phyloP scores from a whole-genome alignment of 2,113 vertebrate species.

The Saguinus midas region DNA sequence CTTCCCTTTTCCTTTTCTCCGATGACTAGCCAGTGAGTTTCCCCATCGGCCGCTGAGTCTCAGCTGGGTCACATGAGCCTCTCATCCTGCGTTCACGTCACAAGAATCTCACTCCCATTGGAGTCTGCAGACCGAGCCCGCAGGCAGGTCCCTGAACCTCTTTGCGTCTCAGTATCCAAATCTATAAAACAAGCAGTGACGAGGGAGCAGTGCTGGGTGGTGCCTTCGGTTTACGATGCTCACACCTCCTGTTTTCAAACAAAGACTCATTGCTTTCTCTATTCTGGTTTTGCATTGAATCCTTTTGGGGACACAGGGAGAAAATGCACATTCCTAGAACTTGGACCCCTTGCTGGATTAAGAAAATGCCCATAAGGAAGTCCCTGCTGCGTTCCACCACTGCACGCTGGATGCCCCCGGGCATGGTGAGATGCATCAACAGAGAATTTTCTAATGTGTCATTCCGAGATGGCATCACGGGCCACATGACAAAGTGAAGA shows the following conservation, averaged over 20 bases:
- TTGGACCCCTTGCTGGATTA: accelerated
- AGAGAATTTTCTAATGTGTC: accelerated
- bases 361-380: neutral
- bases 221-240: accelerated
- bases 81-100: accelerated
- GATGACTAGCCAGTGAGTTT: accelerated
- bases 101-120: accelerated
- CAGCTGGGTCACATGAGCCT: neutral
- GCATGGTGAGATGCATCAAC: accelerated
- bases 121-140: neutral
- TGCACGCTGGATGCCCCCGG: accelerated
- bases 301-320: neutral
- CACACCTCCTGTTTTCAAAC: accelerated
- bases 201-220: too few relatives aligned
- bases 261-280: accelerated
- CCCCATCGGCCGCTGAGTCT: accelerated
- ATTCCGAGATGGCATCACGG: accelerated
- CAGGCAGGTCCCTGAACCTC: accelerated
- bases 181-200: accelerated
- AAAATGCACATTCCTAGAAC: too few relatives aligned
- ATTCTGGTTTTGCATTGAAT: accelerated
- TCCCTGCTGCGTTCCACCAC: accelerated
- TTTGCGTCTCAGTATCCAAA: accelerated
- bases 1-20: accelerated
- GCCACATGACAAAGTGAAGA: accelerated